Evolutionary conservation across 2,797 vertebrate species (phyloP).

Genomic region (Myoxocephalus aenaeus): DNA sequence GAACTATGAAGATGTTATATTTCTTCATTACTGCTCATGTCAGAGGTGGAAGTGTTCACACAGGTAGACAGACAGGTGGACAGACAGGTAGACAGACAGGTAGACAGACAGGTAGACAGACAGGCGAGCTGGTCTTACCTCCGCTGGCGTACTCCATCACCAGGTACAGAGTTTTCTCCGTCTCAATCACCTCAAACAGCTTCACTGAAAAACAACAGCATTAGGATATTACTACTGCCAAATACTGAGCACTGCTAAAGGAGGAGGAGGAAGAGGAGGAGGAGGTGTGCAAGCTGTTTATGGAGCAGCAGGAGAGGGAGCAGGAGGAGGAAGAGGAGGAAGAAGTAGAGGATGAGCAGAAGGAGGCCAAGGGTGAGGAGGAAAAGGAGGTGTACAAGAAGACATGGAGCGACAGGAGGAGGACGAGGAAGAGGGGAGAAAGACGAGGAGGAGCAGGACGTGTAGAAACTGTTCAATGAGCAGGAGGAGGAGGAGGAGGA

Average conservation of each 20-base stretch:
- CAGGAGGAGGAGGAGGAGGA: neutral
- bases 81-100: constrained; percentile 8
- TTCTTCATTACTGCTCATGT: neutral
- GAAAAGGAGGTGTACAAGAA: neutral
- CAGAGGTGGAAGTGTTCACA: neutral
- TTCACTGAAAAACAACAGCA: constrained; percentile 80
- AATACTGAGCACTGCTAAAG: too few species aligned
- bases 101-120: constrained; percentile 13
- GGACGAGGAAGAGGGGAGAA: neutral
- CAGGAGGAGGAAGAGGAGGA: neutral
- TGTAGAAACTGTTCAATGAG: neutral
- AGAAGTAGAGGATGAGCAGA: neutral
- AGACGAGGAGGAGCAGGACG: neutral
- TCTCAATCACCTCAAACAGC: constrained; percentile 93
- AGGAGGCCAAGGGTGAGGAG: neutral
- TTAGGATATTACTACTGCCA: neutral
- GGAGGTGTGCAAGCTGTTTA: neutral
- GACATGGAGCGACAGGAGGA: neutral
- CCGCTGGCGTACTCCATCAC: constrained; percentile 92
- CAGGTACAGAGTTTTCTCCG: constrained; percentile 91
- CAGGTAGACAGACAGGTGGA: constrained; percentile 12
- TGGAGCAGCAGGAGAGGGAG: neutral
- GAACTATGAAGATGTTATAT: neutral
- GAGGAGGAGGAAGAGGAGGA: neutral
- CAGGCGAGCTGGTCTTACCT: constrained; percentile 78